These are phyloP conservation scores for Lissocephala sabroskyi DNA, from an alignment of 2,888 invertebrate species.

Conservation along the genomic window DNA sequence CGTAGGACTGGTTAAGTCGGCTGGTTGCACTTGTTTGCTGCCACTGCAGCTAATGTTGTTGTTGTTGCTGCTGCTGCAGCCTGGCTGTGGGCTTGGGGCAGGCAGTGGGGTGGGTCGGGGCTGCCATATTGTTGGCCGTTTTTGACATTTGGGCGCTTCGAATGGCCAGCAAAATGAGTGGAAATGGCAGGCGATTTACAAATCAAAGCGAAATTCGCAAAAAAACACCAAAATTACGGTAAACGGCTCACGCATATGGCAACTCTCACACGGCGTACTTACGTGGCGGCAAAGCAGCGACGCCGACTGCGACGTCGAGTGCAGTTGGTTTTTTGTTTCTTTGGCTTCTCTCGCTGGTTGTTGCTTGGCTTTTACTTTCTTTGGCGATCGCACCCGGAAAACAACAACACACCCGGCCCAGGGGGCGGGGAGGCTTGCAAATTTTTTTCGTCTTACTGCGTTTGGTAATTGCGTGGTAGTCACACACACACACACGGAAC, in stretches of 20 bases:
- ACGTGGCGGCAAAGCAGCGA: constrained; percentile 10
- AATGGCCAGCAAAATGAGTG: too few relatives aligned
- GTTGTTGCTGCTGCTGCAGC: constrained; percentile 16
- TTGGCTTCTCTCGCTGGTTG: constrained; percentile 3
- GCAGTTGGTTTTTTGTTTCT: constrained; percentile 9
- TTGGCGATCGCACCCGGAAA: background rate
- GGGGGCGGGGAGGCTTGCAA: constrained; percentile 1
- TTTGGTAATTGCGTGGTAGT: background rate
- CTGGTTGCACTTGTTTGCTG: constrained; percentile 46
- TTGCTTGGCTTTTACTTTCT: background rate
- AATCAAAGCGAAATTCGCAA: constrained; percentile 13
- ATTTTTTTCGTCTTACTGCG: background rate
- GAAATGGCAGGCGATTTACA: too few relatives aligned
- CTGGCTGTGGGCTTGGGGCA: constrained; percentile 34
- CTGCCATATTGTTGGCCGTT: constrained; percentile 58
- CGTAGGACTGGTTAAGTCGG: constrained; percentile 48
- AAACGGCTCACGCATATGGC: constrained; percentile 4
- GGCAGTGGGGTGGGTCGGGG: constrained; percentile 27
- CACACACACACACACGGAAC: constrained; percentile 1
- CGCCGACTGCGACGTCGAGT: constrained; percentile 17
- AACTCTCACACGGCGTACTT: background rate
- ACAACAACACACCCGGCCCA: constrained; percentile 5
- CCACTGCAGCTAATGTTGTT: constrained; percentile 18
- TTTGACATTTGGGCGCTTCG: constrained; percentile 28
- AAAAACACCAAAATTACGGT: constrained; percentile 6